Conservation (phyloP, 1,140 invertebrate genomes). For the Panagrolaimus sp. region DNA sequence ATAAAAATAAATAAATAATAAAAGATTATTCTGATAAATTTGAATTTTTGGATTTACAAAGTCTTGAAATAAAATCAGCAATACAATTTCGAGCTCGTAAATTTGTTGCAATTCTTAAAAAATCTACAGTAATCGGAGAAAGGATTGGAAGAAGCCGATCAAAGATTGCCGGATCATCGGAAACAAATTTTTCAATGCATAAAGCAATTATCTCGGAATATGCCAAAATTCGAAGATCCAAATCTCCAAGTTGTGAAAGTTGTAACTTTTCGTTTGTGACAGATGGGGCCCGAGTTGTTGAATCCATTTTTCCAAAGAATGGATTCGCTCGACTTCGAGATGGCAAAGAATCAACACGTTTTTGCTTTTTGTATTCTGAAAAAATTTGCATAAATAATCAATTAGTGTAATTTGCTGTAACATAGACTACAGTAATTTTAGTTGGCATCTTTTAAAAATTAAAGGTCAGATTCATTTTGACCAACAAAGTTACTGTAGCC, state of each 20-base stretch:
- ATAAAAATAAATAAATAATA: too few relatives aligned
- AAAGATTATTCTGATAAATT: too few relatives aligned
- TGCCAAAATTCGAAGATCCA: slow-evolving; percentile 4
- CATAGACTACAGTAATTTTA: too few relatives aligned
- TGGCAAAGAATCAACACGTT: slow-evolving; percentile 5
- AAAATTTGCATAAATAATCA: background rate
- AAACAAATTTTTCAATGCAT: background rate
- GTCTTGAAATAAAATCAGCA: background rate
- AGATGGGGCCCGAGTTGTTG: background rate
- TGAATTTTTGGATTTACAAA: background rate
- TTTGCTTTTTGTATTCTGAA: slow-evolving; percentile 12
- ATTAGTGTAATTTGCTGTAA: background rate
- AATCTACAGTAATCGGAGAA: background rate
- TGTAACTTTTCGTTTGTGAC: background rate
- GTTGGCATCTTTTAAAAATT: too few relatives aligned
- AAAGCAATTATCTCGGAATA: background rate
- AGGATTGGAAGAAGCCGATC: background rate
- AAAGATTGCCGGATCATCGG: background rate
- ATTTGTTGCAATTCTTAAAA: slow-evolving; percentile 1
- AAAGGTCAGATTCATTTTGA: too few relatives aligned
- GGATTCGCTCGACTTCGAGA: background rate
- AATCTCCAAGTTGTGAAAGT: background rate
- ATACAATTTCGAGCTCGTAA: slow-evolving; percentile 5
- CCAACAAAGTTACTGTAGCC: too few relatives aligned
- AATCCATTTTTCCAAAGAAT: background rate